phyloP scores from a whole-genome alignment of 2,888 invertebrate species.

The Stratiomys singularior region DNA sequence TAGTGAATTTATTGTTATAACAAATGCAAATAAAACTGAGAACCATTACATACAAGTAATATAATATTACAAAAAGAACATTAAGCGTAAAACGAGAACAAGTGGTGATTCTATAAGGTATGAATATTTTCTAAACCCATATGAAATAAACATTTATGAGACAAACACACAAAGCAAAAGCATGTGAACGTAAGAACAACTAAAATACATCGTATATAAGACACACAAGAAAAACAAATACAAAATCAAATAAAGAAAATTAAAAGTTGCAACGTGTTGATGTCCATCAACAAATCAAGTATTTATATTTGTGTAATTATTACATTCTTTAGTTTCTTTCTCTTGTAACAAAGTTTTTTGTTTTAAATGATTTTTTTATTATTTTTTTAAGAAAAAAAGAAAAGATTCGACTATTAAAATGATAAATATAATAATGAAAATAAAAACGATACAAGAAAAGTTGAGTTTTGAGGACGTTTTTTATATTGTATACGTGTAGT shows the following conservation, averaged over 20 bases:
- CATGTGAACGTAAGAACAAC: conserved; percentile 22
- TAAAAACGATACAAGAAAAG: conserved; percentile 26
- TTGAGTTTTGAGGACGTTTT: no score
- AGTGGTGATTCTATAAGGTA: conserved; percentile 34
- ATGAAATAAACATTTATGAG: conserved; percentile 23
- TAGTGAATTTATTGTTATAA: conserved; percentile 46
- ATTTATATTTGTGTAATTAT: conserved; percentile 45
- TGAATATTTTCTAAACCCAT: conserved; percentile 39
- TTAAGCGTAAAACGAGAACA: conserved; percentile 17
- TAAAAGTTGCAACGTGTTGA: conserved; percentile 13
- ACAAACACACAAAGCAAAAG: neutral
- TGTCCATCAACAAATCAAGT: conserved; percentile 7
- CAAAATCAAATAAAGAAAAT: conserved; percentile 17
- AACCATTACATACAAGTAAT: conserved; percentile 31
- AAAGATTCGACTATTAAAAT: conserved; percentile 28
- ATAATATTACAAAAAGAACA: conserved; percentile 12
- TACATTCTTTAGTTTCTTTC: conserved; percentile 23
- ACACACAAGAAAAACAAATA: neutral
- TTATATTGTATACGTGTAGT: no score
- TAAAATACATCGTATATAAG: neutral
- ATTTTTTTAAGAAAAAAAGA: conserved; percentile 27
- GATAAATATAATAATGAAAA: conserved; percentile 39
- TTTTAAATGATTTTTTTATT: conserved; percentile 42
- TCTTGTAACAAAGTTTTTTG: conserved; percentile 44
- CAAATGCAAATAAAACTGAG: conserved; percentile 35